Evolutionary conservation across 2,797 vertebrate species (phyloP).

Genomic region (Petrocephalus sullivani): DNA sequence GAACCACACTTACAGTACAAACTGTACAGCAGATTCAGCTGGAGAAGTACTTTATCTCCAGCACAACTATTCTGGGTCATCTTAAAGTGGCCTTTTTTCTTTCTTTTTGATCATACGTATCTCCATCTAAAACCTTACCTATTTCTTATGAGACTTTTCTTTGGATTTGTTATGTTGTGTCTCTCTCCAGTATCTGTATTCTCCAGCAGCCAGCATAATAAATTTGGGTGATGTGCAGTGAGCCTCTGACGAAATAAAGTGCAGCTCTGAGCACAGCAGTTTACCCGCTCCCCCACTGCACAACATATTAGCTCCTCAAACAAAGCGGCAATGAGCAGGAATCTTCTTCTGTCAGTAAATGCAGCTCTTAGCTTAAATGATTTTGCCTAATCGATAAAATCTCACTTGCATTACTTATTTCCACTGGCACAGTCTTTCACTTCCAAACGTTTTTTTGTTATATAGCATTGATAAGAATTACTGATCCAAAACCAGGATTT

Average conservation of each 20-base stretch:
- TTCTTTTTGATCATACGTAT: background rate
- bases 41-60: background rate
- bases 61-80: background rate
- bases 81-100: background rate
- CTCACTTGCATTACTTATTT: background rate
- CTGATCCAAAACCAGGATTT: background rate
- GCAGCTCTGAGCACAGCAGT: background rate
- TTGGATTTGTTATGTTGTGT: background rate
- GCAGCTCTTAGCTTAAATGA: background rate
- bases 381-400: background rate
- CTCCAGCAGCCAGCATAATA: background rate
- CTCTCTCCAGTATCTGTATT: background rate
- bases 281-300: background rate
- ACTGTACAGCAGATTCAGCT: background rate
- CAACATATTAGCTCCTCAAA: background rate
- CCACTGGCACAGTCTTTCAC: background rate
- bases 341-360: background rate
- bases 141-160: background rate
- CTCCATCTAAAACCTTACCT: background rate
- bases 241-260: background rate
- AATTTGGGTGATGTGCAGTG: background rate
- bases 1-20: background rate
- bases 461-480: background rate
- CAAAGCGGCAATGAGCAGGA: background rate
- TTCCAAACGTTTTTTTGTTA: background rate